Base-by-base conservation (phyloP, 2,113 vertebrate species). In the Vidua macroura region DNA sequence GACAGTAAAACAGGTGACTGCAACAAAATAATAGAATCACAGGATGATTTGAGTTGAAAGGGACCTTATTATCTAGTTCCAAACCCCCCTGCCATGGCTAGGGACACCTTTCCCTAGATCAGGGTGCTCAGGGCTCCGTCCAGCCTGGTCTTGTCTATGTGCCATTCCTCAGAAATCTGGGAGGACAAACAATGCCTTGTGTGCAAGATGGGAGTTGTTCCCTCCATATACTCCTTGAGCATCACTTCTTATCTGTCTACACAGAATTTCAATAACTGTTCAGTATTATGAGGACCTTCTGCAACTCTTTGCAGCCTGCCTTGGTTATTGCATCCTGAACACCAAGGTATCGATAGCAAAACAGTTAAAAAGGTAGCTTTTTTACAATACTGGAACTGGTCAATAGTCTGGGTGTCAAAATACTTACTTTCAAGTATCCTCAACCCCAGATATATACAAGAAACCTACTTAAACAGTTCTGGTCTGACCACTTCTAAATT, bases 71-170 rank as follows among this genome's bases (percentile, higher is more conserved):
- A 27, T 9, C 6, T 62, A 35, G 17, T 43, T 62, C 41, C 25
- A 76, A 43, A 1, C 4, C 30, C 27, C 10, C 3, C 5, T 76
- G 41, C 17, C 0, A 0, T 43, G 41, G 24, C 11, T 15, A 43
- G 15, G n/a, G 39, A 55, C 30, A 69, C 11, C 4, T 33, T 90
- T 35, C 15, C 31, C 48, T 27, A 27, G 24, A 19, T 14, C n/a
- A 48, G 10, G 12, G 7, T 63, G 48, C 30, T 56, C 56, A 68
- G 73, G 49, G 31, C 35, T 35, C 41, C 17, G 41, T 35, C 31
- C 48, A 48, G 31, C 30, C 41, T 62, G 25, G 48, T 18, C 55
- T 55, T 1, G 0, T 51, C 37, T 35, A 10, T 48, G 21, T 24
- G 6, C 16, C 33, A 11, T 86, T 28, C 24, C 23, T 78, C 69